Evolutionary conservation across 2,888 invertebrate genomes (phyloP), one percentile per base, ranked within the genome.

Genomic region (Parnassius mnemosyne): DNA sequence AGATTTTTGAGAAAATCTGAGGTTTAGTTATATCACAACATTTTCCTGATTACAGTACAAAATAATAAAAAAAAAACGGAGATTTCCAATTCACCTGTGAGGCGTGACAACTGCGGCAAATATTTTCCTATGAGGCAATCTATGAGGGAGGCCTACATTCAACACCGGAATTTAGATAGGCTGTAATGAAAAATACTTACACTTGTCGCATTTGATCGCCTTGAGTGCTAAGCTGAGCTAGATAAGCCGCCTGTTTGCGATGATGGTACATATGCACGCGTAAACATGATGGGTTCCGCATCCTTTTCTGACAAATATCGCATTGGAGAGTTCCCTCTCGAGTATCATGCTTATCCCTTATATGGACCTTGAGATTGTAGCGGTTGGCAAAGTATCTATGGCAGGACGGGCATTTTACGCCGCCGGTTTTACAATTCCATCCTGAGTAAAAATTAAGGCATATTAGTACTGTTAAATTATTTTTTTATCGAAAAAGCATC

Each of bases 361-460:
- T 93, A 77, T 95, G 95, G 49, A 95, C 93, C 80, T 95, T 95
- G 75, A 95, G 84, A 81, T 95, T 95, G 87, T 94, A 94, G 9
- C 94, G 92, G 80, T 94, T 94, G 61, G 93, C 94, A 79, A 94
- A 94, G 83, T 92, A 93, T 71, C 93, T 89, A 73, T 93, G 93
- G 78, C 94, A 94, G 66, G 92, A 92, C 0, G 93, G 93, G 73
- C 94, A 94, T 75, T 93, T 93, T n/a, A 93, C 93, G 65, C 93
- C 93, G 42, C 91, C 92, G 55, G 85, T 80, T 73, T 90, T 90
- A 74, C 88, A 89, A 72, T 89, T 89, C 88, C 88, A 90, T 60
- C 88, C 90, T 84, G 73, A 34, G 34, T 34, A 34, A 34, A 34
- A 34, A 34, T 34, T 34, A 34, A 34, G 34, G 34, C 34, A 7